Conservation (phyloP, 64 coral and sea anemone genomes). For the Stichodactyla helianthus region DNA sequence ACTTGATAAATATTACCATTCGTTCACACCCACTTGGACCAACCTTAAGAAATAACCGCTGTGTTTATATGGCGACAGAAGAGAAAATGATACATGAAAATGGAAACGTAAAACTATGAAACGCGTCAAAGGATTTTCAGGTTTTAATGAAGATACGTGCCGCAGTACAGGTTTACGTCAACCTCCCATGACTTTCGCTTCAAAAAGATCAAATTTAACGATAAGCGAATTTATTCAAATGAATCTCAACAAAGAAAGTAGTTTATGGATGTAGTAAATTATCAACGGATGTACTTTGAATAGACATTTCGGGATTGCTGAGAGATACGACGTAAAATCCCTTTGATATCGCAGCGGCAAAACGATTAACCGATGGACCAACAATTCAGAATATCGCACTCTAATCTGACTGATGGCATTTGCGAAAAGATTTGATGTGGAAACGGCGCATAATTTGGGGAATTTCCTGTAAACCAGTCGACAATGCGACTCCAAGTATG, state of each 20-base stretch:
- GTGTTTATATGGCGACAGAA: no score
- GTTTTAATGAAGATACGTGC: no score
- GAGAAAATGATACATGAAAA: no score
- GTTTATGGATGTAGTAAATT: background rate
- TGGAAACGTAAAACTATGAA: no score
- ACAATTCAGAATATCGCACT: background rate
- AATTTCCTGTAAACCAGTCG: background rate
- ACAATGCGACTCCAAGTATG: background rate
- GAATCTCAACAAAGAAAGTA: background rate
- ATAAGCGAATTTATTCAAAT: conserved; percentile 2
- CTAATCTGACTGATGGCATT: background rate
- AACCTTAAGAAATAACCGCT: background rate
- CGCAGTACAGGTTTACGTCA: background rate
- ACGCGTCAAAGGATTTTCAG: no score
- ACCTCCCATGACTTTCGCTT: background rate
- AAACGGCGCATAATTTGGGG: background rate
- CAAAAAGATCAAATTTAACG: background rate
- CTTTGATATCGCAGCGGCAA: background rate
- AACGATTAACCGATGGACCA: background rate
- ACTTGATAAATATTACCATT: background rate
- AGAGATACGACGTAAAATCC: background rate
- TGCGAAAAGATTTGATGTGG: background rate
- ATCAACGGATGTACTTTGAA: background rate
- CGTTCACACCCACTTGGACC: background rate
- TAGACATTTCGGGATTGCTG: background rate